Conservation (phyloP, 2,113 vertebrate species). For the Gopherus flavomarginatus region DNA sequence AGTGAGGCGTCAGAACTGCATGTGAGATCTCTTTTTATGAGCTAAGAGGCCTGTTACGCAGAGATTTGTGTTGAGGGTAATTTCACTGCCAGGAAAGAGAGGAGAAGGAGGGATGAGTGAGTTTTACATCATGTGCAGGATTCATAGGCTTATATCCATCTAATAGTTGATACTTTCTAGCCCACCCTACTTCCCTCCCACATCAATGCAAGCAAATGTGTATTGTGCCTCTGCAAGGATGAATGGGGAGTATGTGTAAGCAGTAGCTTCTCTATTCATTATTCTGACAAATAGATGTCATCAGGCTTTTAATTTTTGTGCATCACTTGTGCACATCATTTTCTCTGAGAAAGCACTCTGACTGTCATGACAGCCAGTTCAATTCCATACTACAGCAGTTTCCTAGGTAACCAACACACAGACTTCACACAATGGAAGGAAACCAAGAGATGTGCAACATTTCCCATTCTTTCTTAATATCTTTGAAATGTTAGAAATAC, state of each 20-base stretch:
- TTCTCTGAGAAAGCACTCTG: not conserved
- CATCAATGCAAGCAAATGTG: not conserved
- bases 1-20: not conserved
- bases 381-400: not conserved
- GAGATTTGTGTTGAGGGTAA: not conserved
- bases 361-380: not conserved
- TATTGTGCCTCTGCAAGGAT: not conserved
- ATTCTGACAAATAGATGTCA: not conserved
- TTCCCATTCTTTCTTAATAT: not conserved
- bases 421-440: not conserved
- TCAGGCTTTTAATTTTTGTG: not conserved
- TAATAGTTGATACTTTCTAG: not conserved
- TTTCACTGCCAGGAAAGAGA: not conserved
- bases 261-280: not conserved
- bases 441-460: not conserved
- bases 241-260: not conserved
- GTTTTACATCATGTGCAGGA: not conserved
- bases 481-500: not conserved
- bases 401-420: conserved; percentile 16
- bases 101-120: not conserved
- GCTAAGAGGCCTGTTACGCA: not conserved
- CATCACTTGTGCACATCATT: not conserved
- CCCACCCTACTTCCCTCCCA: not conserved
- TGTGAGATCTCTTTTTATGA: not conserved
- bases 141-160: not conserved